Percentiles rank a stretch among this genome's conserved stretches.
These are phyloP conservation scores for Heliornis fulica DNA, from an alignment of 2,113 vertebrate species.

Conservation along the genomic window DNA sequence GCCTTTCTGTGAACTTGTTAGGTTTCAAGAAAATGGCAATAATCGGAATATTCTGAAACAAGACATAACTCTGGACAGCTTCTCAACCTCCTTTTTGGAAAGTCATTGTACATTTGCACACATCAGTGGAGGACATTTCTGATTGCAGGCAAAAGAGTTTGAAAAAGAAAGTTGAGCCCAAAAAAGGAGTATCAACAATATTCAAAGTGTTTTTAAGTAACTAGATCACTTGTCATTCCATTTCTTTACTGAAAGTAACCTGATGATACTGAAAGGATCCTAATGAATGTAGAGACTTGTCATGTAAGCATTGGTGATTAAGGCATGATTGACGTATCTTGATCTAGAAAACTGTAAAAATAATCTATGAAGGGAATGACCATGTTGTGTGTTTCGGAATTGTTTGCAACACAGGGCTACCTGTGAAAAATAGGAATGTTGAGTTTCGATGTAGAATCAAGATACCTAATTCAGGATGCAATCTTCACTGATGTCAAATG, in stretches of 20 bases:
- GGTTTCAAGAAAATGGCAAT: neutral
- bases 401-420: neutral
- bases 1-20: neutral
- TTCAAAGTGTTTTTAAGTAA: neutral
- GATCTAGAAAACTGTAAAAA: neutral
- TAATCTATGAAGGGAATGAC: neutral
- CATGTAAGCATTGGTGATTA: neutral
- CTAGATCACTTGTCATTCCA: neutral
- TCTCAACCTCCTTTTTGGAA: neutral
- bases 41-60: neutral
- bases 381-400: neutral
- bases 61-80: neutral
- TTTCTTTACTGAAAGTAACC: neutral
- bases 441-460: neutral
- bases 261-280: neutral
- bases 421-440: neutral
- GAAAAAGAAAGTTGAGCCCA: neutral
- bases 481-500: neutral
- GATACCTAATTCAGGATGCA: neutral
- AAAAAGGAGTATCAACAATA: neutral
- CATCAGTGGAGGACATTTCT: neutral
- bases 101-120: rapidly evolving
- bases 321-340: neutral
- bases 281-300: neutral
- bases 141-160: neutral